A percentile compares a stretch with the other conserved stretches of the same genome.
phyloP scores from a whole-genome alignment of 2,113 vertebrate genomes.

The Xiphias gladius region DNA sequence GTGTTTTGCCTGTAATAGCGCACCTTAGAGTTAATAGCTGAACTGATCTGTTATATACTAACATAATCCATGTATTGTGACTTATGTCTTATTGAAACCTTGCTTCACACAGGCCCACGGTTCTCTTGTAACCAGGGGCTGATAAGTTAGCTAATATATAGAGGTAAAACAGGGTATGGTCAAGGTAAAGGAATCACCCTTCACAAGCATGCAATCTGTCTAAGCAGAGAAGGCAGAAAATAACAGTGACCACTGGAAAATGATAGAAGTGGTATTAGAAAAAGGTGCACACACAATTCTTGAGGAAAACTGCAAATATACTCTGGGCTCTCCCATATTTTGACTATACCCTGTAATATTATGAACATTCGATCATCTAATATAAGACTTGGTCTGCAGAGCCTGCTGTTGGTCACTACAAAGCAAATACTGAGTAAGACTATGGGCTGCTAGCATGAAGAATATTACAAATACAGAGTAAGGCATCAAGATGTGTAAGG shows the following conservation, averaged over 20 bases:
- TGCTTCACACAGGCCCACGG: not conserved
- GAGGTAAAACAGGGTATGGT: conserved; percentile 1
- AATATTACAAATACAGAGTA: not conserved
- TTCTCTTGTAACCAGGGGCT: not conserved
- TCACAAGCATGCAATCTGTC: conserved; percentile 2
- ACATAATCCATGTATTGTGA: not conserved
- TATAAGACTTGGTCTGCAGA: not conserved
- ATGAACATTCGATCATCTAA: not conserved
- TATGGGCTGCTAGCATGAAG: not conserved
- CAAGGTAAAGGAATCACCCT: conserved; percentile 17
- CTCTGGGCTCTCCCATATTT: conserved; percentile 1
- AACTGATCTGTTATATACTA: not conserved
- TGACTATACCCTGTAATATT: conserved; percentile 12
- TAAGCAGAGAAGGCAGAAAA: not conserved
- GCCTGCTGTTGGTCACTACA: not conserved
- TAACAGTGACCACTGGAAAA: not conserved
- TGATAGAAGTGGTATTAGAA: not conserved
- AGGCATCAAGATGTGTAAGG: not conserved
- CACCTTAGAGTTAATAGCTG: not conserved
- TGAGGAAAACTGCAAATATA: conserved; percentile 8
- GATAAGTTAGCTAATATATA: not conserved
- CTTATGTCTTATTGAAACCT: not conserved
- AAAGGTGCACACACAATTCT: not conserved
- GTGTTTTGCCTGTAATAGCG: not conserved
- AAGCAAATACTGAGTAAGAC: conserved; percentile 3